These are phyloP conservation scores for Trogon surrucura DNA, from an alignment of 2,113 vertebrate species.

Conservation along the genomic window DNA sequence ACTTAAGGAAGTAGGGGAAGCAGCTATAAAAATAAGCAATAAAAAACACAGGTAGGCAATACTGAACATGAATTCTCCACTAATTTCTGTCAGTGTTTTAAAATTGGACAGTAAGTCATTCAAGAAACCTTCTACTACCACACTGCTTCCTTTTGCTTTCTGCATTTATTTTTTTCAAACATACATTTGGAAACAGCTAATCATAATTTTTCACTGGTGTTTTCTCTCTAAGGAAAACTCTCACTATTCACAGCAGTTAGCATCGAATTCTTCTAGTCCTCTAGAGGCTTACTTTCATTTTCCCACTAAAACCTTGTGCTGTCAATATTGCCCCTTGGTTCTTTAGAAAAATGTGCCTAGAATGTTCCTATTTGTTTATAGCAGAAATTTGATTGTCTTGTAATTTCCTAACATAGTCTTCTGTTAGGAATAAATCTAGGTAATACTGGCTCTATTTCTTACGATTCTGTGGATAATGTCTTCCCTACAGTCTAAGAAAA, in stretches of 20 bases:
- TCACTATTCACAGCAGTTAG: slow-evolving; percentile 10
- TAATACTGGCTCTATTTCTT: slow-evolving; percentile 42
- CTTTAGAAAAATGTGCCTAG: slow-evolving; percentile 12
- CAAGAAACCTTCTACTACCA: not conserved
- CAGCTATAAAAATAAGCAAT: slow-evolving; percentile 26
- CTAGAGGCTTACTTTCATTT: slow-evolving; percentile 57
- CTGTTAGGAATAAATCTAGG: slow-evolving; percentile 49
- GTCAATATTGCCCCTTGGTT: slow-evolving; percentile 27
- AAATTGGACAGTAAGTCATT: not conserved
- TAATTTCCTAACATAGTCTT: slow-evolving; percentile 49
- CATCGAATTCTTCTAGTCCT: slow-evolving; percentile 5
- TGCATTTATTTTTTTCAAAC: slow-evolving; percentile 9
- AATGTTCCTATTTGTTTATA: slow-evolving; percentile 39
- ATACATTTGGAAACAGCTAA: slow-evolving; percentile 11
- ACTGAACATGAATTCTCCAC: not conserved
- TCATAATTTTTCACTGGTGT: slow-evolving; percentile 14
- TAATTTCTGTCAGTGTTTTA: slow-evolving; percentile 30
- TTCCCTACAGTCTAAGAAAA: slow-evolving; percentile 39
- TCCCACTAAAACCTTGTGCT: slow-evolving; percentile 20
- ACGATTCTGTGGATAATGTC: slow-evolving; percentile 26
- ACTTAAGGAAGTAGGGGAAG: not conserved
- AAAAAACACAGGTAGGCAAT: not conserved
- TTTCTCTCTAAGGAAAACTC: slow-evolving; percentile 39
- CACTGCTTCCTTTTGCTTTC: not conserved
- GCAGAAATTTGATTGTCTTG: slow-evolving; percentile 38